These are phyloP conservation scores for Rhysida immarginata DNA, from an alignment of 1,140 invertebrate genomes.

Conservation along the genomic window DNA sequence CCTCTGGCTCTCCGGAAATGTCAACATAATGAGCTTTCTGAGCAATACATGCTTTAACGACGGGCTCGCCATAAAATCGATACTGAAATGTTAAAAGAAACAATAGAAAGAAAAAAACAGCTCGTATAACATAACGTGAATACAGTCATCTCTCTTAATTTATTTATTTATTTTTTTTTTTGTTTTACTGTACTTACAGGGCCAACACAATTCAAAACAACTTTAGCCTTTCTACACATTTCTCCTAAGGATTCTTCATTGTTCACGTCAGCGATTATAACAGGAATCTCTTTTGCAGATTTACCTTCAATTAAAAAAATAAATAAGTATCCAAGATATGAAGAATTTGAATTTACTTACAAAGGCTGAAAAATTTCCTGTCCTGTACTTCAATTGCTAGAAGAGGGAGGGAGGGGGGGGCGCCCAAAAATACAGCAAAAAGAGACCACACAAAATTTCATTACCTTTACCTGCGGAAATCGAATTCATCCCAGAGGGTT, in stretches of 20 bases:
- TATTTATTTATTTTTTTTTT: conserved; percentile 7
- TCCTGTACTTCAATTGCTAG: too few species aligned
- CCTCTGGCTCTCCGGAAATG: conserved; percentile 71
- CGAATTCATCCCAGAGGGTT: too few species aligned
- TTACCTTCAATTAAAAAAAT: conserved; percentile 30
- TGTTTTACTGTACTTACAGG: conserved; percentile 35
- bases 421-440: too few species aligned
- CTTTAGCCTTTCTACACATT: conserved; percentile 56
- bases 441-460: too few species aligned
- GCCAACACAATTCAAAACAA: conserved; percentile 75
- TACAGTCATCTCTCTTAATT: neutral
- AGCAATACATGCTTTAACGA: conserved; percentile 74
- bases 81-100: too few species aligned
- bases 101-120: too few species aligned
- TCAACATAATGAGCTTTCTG: conserved; percentile 72
- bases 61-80: conserved; percentile 71
- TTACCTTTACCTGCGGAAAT: too few species aligned
- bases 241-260: conserved; percentile 49
- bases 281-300: conserved; percentile 42
- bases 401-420: too few species aligned
- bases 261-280: conserved; percentile 60
- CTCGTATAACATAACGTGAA: too few species aligned
- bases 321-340: neutral
- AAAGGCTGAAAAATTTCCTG: too few species aligned
- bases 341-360: conserved; percentile 7